phyloP scores from a whole-genome alignment of 35 echinoderm and acorn worm genomes.

The Ophiothrix spiculata region DNA sequence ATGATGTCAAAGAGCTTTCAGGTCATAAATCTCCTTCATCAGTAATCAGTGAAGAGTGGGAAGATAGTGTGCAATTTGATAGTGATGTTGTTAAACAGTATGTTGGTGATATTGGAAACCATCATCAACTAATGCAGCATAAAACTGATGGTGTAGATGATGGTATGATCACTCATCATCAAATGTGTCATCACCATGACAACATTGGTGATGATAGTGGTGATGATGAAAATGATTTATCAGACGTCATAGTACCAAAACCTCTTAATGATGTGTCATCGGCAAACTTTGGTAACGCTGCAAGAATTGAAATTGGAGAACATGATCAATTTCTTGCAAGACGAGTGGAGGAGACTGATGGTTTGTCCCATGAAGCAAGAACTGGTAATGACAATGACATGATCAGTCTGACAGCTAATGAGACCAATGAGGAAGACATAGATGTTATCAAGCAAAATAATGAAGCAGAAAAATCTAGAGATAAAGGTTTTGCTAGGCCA shows the following conservation, averaged over 20 bases:
- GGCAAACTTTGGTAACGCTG: slow-evolving; percentile 45
- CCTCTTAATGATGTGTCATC: slow-evolving; percentile 80
- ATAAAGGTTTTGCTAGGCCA: too few relatives aligned
- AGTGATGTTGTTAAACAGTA: background rate
- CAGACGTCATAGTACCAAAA: slow-evolving; percentile 64
- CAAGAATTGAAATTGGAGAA: slow-evolving; percentile 32
- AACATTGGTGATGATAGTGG: background rate
- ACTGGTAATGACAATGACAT: too few relatives aligned
- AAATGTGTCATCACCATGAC: background rate
- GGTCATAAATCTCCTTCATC: too few relatives aligned
- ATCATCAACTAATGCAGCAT: background rate
- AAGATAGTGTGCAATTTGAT: slow-evolving; percentile 20
- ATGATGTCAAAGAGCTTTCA: too few relatives aligned
- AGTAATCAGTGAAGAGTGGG: slow-evolving; percentile 11
- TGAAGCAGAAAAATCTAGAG: too few relatives aligned
- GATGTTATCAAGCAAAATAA: too few relatives aligned
- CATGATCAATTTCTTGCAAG: too few relatives aligned
- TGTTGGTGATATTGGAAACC: background rate
- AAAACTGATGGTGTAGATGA: background rate
- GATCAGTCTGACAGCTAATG: too few relatives aligned
- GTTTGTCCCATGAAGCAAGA: too few relatives aligned
- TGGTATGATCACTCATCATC: background rate
- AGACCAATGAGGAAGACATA: too few relatives aligned
- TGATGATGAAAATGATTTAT: slow-evolving; percentile 26
- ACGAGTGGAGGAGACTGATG: too few relatives aligned